Base-by-base conservation (phyloP, 2,797 vertebrate species). In the Sebastes nivosus region DNA sequence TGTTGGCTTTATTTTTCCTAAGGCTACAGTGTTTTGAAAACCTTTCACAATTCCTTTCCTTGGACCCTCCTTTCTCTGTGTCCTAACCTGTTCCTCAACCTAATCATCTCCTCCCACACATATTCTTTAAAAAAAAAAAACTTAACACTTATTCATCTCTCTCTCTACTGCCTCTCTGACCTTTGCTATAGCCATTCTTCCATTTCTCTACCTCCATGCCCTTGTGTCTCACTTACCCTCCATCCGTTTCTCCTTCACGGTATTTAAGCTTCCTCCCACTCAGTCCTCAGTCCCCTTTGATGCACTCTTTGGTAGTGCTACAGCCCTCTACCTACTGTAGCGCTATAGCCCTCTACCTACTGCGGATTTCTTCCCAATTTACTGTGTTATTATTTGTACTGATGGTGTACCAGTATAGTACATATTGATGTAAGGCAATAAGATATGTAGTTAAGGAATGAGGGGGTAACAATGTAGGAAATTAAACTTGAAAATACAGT, bases 261-360 rank as follows among this genome's bases (percentile, higher is more conserved):
- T 71, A 78, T 86, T 90, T 82, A 87, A 81, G 77, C 61, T 84
- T 82, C 76, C 69, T 79, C 72, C 73, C 57, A 61, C 65, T 87
- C 69, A 66, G 60, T 52, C 69, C 24, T 54, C 55, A 61, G 32
- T 42, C 70, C 50, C 65, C 80, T 90, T 90, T 90, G 73, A 92
- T 84, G 77, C 60, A 57, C 66, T 58, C 52, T 10, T 46, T 65
- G n/a, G 11, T 22, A 36, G 52, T 0, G 58, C 65, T 18, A 24
- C 3, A 13, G 29, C 27, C n/a, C 18, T 18, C n/a, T 34, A 34
- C 9, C 30, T 12, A 2, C 18, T 12, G 34, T 12, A 34, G 34
- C 11, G 32, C 32, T 34, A 0, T 8, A 32, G 30, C 30, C 30
- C 30, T 32, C 32, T 32, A 34, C 9, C 32, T 34, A 13, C 36